A percentile compares a stretch with the other conserved stretches of the same genome.
phyloP scores from a whole-genome alignment of 2,888 invertebrate species.

The Melipona bicolor region DNA sequence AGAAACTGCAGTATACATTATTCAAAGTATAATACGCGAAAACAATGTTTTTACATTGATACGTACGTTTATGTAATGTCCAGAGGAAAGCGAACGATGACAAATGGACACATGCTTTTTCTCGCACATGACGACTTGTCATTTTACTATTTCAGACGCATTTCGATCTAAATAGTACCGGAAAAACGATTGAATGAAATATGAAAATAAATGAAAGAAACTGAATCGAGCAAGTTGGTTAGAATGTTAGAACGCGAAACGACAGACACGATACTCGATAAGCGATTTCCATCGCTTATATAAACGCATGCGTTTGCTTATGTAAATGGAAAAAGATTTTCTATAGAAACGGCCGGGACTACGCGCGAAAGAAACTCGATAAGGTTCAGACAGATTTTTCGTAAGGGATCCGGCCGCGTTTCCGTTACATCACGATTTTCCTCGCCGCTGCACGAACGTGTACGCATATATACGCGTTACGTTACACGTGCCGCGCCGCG shows the following conservation, averaged over 20 bases:
- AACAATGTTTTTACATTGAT: background rate
- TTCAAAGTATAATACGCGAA: conserved; percentile 9
- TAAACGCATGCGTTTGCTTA: background rate
- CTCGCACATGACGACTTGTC: background rate
- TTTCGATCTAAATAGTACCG: background rate
- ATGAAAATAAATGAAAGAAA: background rate
- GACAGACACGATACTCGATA: background rate
- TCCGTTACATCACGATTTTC: conserved; percentile 32
- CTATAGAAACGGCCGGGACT: background rate
- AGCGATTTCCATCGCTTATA: background rate
- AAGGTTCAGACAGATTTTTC: conserved; percentile 9
- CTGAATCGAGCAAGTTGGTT: background rate
- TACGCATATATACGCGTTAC: no score
- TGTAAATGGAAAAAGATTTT: conserved; percentile 7
- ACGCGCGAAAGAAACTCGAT: conserved; percentile 4
- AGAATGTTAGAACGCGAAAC: background rate
- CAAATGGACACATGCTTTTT: conserved; percentile 13
- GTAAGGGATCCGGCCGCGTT: conserved; percentile 25
- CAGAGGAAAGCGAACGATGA: conserved; percentile 13
- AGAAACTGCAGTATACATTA: background rate
- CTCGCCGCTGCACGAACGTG: background rate
- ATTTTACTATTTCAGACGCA: background rate
- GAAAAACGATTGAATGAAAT: background rate
- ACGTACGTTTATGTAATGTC: conserved; percentile 22
- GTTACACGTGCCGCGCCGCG: background rate